Base-by-base conservation (phyloP, 2,888 invertebrate species). In the Hemaris fuciformis region DNA sequence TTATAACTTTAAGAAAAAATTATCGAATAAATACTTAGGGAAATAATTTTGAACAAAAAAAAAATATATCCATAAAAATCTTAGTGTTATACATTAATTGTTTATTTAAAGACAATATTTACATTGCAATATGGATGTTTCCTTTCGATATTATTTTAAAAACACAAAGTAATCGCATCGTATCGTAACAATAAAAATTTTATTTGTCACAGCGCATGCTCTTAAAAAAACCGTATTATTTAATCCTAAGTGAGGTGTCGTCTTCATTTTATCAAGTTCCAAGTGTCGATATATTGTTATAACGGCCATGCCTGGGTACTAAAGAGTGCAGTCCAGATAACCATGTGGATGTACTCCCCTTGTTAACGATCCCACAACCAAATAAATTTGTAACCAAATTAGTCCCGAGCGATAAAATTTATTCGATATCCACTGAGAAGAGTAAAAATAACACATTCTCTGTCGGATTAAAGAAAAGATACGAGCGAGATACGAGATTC, bases 351-450 rank as follows among this genome's bases (percentile, higher is more conserved):
- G 90, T 89, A 87, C 87, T 78, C 81, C 74, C 79, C 91, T 89
- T 92, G 91, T 91, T 92, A 92, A 92, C 91, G 92, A 89, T 85
- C 83, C 85, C 81, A 87, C 89, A 83, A 84, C 89, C 89, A 92
- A 91, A 92, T 92, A 91, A 92, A 92, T 92, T 92, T 91, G 92
- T 92, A 92, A 91, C 92, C 91, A 91, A 92, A 92, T 92, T 92
- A 92, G 91, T 91, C 91, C 86, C 88, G 70, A 84, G 84, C 86
- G 92, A 92, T 92, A 92, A 91, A 92, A 92, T 92, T 91, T 91
- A 91, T 92, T 91, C 88, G 89, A 90, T 87, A 91, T 89, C 88
- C 89, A 87, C 87, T 85, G 88, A 88, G 88, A 81, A 86, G 86
- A 91, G 91, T 91, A 91, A 91, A 92, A 92, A 91, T 91, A 91